Percentiles rank a stretch among this genome's conserved stretches.
Conservation (phyloP, 1,140 invertebrate genomes). For the Thaumatotibia leucotreta region DNA sequence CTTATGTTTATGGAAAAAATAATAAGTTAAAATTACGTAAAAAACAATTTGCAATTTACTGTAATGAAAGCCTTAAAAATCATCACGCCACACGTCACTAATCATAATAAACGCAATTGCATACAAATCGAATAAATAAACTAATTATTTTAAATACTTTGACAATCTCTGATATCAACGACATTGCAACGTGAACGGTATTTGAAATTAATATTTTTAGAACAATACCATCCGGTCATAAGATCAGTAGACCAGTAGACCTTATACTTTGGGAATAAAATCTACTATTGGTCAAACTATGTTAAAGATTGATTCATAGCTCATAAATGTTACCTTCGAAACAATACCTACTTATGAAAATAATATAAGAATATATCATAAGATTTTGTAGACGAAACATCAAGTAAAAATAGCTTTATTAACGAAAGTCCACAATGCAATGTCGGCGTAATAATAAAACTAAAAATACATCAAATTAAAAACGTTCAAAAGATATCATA, state of each 20-base stretch:
- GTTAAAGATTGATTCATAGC: too few relatives aligned
- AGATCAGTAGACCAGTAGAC: too few relatives aligned
- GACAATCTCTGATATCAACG: not conserved
- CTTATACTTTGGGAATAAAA: too few relatives aligned
- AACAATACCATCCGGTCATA: too few relatives aligned
- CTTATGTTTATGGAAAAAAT: too few relatives aligned
- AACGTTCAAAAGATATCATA: not conserved
- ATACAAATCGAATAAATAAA: slow-evolving; percentile 10
- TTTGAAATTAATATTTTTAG: too few relatives aligned
- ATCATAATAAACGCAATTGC: slow-evolving; percentile 9
- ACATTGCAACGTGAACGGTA: not conserved
- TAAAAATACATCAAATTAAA: not conserved
- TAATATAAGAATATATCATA: too few relatives aligned
- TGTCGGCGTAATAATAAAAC: not conserved
- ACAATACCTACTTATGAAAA: too few relatives aligned
- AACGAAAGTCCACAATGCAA: not conserved
- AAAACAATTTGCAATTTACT: too few relatives aligned
- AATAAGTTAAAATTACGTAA: too few relatives aligned
- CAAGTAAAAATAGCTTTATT: not conserved
- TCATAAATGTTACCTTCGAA: too few relatives aligned
- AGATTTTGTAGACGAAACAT: not conserved
- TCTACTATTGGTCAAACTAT: too few relatives aligned
- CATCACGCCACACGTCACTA: not conserved
- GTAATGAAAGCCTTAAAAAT: slow-evolving; percentile 8
- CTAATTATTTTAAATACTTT: slow-evolving; percentile 4